Conservation (phyloP, 2,113 vertebrate genomes). For the Leucopsar rothschildi region DNA sequence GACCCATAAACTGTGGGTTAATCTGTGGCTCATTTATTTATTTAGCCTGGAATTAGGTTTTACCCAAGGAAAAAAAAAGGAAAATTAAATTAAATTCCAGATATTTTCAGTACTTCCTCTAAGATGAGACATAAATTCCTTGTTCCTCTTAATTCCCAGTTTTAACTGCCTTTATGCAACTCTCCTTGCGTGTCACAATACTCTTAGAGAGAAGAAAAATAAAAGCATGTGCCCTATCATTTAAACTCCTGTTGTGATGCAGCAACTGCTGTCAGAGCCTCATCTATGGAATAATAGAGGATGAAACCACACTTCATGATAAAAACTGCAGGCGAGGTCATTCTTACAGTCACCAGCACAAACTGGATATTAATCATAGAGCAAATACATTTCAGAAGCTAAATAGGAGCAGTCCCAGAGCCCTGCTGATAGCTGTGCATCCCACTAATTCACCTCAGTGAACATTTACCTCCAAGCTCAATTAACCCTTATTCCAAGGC, state of each 20-base stretch:
- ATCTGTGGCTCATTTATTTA: not conserved
- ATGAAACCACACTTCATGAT: slow-evolving; percentile 47
- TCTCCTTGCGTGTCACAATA: not conserved
- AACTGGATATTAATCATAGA: slow-evolving; percentile 68
- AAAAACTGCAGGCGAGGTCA: slow-evolving; percentile 54
- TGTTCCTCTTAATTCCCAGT: not conserved
- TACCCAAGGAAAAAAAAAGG: not conserved
- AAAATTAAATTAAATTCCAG: not conserved
- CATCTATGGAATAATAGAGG: slow-evolving; percentile 47
- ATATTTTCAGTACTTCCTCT: slow-evolving; percentile 22
- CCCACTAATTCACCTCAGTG: slow-evolving; percentile 75
- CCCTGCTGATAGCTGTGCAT: slow-evolving; percentile 62
- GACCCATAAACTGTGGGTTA: slow-evolving; percentile 6
- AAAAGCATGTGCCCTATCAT: not conserved
- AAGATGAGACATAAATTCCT: not conserved
- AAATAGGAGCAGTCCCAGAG: slow-evolving; percentile 67
- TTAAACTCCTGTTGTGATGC: slow-evolving; percentile 28
- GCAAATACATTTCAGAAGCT: slow-evolving; percentile 65
- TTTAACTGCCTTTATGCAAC: slow-evolving; percentile 22
- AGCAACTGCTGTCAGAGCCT: slow-evolving; percentile 22
- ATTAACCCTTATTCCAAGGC: slow-evolving; percentile 77
- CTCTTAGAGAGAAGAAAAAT: slow-evolving; percentile 22
- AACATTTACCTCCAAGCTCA: slow-evolving; percentile 73
- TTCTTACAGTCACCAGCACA: slow-evolving; percentile 51
- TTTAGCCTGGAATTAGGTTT: not conserved